Evolutionary conservation across 2,113 vertebrate species (phyloP), one percentile per base, ranked within the genome.

Genomic region (Antidorcas marsupialis): DNA sequence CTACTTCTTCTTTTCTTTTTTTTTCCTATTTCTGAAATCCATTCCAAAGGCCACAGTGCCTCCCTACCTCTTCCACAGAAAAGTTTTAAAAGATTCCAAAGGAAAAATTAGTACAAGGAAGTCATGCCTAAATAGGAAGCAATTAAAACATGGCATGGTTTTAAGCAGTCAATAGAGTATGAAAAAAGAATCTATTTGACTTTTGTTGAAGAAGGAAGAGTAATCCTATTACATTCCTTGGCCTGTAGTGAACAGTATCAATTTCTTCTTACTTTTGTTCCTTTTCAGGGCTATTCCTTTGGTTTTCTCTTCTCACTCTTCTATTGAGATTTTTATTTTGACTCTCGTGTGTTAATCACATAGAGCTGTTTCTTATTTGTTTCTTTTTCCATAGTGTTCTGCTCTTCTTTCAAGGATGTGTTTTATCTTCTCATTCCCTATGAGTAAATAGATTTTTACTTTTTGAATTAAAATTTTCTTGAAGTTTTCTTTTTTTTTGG

Each of bases 61-160:
- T 87, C 12, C 14, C 13, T 5, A 11, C 11, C 11, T 87, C 84
- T 13, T 85, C 17, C 50, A 96, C 11, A 84, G 71, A 84, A 89
- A 97, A 98, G 50, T 36, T 62, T 94, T 96, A 71, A 76, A 91
- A 96, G 85, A 91, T 92, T 76, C n/a, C 60, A 36, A 33, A 50
- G 28, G 27, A 93, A 81, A 64, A 89, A 55, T 83, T 55, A 47
- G 43, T n/a, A 60, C 4, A 86, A 95, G 52, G 33, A 97, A 82
- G 10, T 91, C 39, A 74, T 59, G 78, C 85, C 36, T n/a, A 95
- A 45, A 74, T 57, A 76, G 87, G 64, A 91, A 86, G n/a, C 27
- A 90, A 47, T 96, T 92, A 59, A 83, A 62, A 84, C 79, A 30
- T 50, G 71, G 19, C 55, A 53, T 89, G 67, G 39, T 95, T 91